Conservation (phyloP, 2,797 vertebrate genomes). For the Podarcis lilfordi region DNA sequence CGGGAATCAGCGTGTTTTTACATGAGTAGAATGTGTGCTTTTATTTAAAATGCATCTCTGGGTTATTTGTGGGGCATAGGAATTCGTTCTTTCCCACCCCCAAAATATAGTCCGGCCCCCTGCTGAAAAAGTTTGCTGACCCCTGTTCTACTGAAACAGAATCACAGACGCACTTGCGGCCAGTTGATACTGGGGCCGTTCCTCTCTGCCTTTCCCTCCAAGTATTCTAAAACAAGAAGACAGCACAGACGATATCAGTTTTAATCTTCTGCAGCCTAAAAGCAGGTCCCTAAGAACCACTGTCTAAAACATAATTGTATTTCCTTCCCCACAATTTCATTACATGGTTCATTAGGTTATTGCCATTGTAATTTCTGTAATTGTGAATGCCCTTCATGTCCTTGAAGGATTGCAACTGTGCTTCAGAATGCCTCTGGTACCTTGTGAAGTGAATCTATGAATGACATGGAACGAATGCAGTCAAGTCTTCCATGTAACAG, state of each 20-base stretch:
- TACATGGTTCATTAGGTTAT: constrained; percentile 23
- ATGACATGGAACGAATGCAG: too few species aligned
- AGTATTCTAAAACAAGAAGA: background rate
- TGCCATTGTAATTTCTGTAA: constrained; percentile 21
- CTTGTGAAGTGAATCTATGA: background rate
- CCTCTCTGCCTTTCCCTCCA: background rate
- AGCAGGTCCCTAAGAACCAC: background rate
- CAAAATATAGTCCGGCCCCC: too few species aligned
- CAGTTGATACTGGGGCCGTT: background rate
- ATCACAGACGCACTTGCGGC: background rate
- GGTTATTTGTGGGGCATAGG: too few species aligned
- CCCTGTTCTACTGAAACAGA: background rate
- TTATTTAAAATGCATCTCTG: too few species aligned
- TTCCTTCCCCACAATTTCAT: constrained; percentile 9
- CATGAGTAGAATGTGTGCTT: too few species aligned
- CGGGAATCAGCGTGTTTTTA: too few species aligned
- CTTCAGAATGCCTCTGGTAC: background rate
- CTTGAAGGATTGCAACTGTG: background rate
- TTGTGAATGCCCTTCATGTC: constrained; percentile 4
- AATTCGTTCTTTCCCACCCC: too few species aligned
- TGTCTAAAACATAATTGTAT: constrained; percentile 11
- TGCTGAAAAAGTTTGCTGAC: too few species aligned
- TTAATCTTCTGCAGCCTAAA: background rate
- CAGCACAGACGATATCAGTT: background rate
- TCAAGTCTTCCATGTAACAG: background rate